Conservation (phyloP, 92 coral and sea anemone species). For the Paragorgia papillata region DNA sequence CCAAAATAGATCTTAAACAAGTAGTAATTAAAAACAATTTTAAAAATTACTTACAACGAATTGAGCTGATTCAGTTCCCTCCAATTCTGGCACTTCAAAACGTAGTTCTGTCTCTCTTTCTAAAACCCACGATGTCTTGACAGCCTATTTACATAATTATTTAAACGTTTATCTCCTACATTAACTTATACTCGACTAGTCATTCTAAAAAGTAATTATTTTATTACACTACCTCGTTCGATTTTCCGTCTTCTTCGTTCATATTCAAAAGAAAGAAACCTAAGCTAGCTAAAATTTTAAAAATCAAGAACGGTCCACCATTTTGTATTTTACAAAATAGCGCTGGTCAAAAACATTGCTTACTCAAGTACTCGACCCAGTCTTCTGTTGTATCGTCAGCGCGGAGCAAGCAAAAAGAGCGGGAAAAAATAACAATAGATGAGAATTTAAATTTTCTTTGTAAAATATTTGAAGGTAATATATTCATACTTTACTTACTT, state of each 20-base stretch:
- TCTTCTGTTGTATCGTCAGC: neutral
- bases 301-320: neutral
- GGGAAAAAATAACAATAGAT: neutral
- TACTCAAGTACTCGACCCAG: neutral
- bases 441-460: too few species aligned
- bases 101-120: constrained; percentile 94
- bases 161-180: neutral
- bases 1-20: too few species aligned
- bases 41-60: constrained; percentile 78
- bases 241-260: constrained; percentile 10
- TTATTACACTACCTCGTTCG: constrained; percentile 18
- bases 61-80: constrained; percentile 71
- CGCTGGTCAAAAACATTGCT: neutral
- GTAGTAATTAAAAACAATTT: too few species aligned
- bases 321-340: neutral
- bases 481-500: too few species aligned
- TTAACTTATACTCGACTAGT: neutral
- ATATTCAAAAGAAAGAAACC: constrained; percentile 11
- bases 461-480: too few species aligned
- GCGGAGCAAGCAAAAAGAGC: too few species aligned
- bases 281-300: constrained; percentile 14
- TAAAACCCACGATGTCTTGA: constrained; percentile 62
- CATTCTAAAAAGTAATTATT: neutral
- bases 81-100: constrained; percentile 76
- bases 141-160: neutral